Percentiles rank a stretch among this genome's conserved stretches.
Evolutionary conservation across 2,888 invertebrate genomes (phyloP).

Genomic region (Megalurothrips usitatus): DNA sequence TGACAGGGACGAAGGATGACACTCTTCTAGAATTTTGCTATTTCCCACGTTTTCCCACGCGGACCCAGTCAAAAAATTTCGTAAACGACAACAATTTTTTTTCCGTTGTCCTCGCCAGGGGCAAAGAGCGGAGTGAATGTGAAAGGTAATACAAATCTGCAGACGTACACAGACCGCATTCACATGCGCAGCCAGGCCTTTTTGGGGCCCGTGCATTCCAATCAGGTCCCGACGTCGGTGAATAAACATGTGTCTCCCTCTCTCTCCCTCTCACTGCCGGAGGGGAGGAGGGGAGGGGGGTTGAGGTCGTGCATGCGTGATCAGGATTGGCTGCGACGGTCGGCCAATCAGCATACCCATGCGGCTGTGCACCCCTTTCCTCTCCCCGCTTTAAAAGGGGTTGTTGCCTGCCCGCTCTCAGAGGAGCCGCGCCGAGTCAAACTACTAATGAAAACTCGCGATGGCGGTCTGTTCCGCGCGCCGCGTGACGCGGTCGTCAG

Average conservation of each 20-base stretch:
- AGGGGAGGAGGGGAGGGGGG: not conserved
- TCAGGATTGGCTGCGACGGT: not conserved
- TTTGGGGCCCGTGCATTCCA: not conserved
- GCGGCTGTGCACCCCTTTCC: not conserved
- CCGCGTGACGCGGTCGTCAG: not conserved
- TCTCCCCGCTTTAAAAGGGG: not conserved
- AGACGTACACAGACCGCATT: too few species aligned
- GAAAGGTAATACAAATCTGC: too few species aligned
- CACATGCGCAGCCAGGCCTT: too few species aligned
- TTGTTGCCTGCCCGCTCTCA: not conserved
- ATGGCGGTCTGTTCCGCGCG: not conserved
- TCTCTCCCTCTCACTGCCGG: not conserved
- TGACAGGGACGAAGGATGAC: too few species aligned
- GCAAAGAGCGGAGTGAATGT: too few species aligned
- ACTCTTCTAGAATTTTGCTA: too few species aligned
- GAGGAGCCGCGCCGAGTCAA: not conserved
- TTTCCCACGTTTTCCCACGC: too few species aligned
- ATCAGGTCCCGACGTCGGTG: not conserved
- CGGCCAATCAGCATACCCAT: not conserved
- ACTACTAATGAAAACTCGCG: not conserved
- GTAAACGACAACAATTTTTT: too few species aligned
- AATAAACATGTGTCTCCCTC: conserved; percentile 11
- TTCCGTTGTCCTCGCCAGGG: too few species aligned
- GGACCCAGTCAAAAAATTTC: too few species aligned
- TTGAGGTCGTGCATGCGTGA: not conserved